Conservation (phyloP, 92 coral and sea anemone species). For the Diadumene lineata region DNA sequence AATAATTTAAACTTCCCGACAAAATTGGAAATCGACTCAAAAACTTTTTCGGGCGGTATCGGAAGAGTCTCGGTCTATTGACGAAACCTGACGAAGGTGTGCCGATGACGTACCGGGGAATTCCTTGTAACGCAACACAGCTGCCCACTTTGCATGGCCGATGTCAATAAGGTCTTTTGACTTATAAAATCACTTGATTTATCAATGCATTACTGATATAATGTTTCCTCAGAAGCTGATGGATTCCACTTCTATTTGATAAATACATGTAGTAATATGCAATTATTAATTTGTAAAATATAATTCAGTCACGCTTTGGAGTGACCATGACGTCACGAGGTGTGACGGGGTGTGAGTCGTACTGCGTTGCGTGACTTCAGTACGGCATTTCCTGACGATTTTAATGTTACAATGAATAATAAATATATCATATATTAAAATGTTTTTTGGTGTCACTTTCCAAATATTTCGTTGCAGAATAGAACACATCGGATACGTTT, state of each 20-base stretch:
- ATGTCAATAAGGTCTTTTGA: too few species aligned
- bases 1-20: not conserved
- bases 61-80: slow-evolving; percentile 25
- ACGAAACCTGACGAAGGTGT: slow-evolving; percentile 32
- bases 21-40: not conserved
- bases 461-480: too few species aligned
- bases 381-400: slow-evolving; percentile 14
- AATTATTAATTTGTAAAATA: too few species aligned
- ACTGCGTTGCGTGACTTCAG: slow-evolving; percentile 11
- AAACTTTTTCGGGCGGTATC: slow-evolving; percentile 18
- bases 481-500: too few species aligned
- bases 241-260: too few species aligned
- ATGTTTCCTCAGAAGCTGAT: too few species aligned
- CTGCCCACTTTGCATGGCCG: not conserved
- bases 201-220: too few species aligned
- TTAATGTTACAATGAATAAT: not conserved
- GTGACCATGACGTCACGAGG: slow-evolving; percentile 31
- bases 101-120: slow-evolving; percentile 28
- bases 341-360: slow-evolving; percentile 14
- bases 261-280: too few species aligned
- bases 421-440: too few species aligned
- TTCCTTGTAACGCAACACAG: slow-evolving; percentile 28
- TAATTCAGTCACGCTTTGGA: too few species aligned
- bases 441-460: too few species aligned
- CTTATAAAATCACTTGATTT: too few species aligned